These are phyloP conservation scores for Lepilemur ruficaudatus DNA, from an alignment of 2,797 vertebrate species.

Conservation along the genomic window DNA sequence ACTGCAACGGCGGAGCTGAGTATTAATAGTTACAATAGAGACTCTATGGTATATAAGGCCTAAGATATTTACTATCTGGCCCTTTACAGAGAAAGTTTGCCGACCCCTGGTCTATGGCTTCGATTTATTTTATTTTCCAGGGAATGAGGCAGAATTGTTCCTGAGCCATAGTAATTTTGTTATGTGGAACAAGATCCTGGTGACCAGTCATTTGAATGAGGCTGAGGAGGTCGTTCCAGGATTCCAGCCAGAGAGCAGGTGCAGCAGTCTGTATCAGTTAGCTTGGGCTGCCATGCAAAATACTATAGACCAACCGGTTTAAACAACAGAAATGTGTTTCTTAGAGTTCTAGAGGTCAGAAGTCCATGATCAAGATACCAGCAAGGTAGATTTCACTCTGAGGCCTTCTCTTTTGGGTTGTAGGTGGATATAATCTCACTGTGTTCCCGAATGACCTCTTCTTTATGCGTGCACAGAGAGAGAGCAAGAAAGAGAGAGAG, in stretches of 20 bases:
- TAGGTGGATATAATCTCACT: neutral
- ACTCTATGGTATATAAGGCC: neutral
- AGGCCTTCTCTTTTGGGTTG: neutral
- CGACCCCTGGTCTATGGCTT: neutral
- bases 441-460: neutral
- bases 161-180: neutral
- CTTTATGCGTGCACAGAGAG: rapidly evolving
- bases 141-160: neutral
- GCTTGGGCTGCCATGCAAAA: neutral
- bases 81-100: neutral
- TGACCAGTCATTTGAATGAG: neutral
- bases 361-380: neutral
- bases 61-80: neutral
- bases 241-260: neutral
- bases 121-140: neutral
- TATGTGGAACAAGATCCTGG: neutral
- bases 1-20: rapidly evolving
- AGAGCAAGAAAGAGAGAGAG: too few species aligned
- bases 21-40: neutral
- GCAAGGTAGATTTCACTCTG: neutral
- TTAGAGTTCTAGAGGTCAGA: neutral
- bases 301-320: neutral
- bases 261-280: neutral
- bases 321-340: neutral
- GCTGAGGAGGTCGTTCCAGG: neutral